phyloP scores from a whole-genome alignment of 2,113 vertebrate genomes.

The Neofelis nebulosa region DNA sequence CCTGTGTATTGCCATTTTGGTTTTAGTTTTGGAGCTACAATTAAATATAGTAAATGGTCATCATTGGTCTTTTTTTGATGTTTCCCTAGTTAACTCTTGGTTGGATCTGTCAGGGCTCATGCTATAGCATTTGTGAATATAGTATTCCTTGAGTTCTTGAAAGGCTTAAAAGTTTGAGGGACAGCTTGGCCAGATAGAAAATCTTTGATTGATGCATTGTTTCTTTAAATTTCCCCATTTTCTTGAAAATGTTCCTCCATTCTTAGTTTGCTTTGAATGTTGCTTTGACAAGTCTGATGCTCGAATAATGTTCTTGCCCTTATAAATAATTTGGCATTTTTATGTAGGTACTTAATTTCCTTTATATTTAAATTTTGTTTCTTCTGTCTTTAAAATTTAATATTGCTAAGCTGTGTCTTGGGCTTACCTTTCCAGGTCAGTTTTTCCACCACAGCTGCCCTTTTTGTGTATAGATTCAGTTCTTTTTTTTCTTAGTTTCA shows the following conservation, averaged over 20 bases:
- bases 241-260: background rate
- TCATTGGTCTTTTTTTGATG: background rate
- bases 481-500: background rate
- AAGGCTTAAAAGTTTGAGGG: background rate
- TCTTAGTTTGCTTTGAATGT: background rate
- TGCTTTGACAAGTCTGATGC: background rate
- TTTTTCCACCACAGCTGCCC: background rate
- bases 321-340: background rate
- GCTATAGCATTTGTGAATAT: background rate
- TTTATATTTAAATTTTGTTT: background rate
- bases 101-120: background rate
- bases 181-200: background rate
- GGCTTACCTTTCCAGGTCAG: background rate
- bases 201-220: background rate
- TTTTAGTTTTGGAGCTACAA: background rate
- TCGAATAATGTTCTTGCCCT: conserved; percentile 20
- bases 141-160: background rate
- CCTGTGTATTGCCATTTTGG: background rate
- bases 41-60: conserved; percentile 9
- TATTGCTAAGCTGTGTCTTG: background rate
- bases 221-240: background rate
- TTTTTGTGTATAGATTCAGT: background rate
- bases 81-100: background rate
- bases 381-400: background rate
- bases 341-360: background rate